These are phyloP conservation scores for Steromphala cineraria DNA, from an alignment of 2,888 invertebrate genomes.

Conservation along the genomic window DNA sequence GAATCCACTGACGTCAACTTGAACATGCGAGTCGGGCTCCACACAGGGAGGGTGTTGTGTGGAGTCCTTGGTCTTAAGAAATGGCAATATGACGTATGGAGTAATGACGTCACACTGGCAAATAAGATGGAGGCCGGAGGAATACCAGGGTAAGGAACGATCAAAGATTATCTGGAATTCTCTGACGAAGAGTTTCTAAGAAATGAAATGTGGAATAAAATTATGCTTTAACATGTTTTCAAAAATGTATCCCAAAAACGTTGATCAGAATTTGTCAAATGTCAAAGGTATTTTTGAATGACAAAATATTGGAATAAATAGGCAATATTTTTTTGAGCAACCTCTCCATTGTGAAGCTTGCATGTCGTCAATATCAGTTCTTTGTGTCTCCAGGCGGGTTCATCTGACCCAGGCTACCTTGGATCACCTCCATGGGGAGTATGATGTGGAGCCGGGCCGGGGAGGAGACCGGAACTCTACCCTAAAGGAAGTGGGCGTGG, in stretches of 20 bases:
- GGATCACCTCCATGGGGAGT: slow-evolving; percentile 89
- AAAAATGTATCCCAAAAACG: too few species aligned
- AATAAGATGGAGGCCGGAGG: slow-evolving; percentile 80
- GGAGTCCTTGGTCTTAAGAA: slow-evolving; percentile 92
- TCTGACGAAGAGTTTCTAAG: background rate
- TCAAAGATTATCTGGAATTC: too few species aligned
- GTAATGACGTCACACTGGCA: slow-evolving; percentile 88
- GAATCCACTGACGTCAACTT: slow-evolving; percentile 94
- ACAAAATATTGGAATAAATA: too few species aligned
- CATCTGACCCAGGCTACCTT: slow-evolving; percentile 90
- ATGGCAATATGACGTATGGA: slow-evolving; percentile 96
- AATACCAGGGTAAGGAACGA: slow-evolving; percentile 84
- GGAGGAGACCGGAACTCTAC: slow-evolving; percentile 89
- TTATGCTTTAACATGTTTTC: too few species aligned
- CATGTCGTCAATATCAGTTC: background rate
- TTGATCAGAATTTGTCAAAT: too few species aligned
- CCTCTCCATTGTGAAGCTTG: too few species aligned
- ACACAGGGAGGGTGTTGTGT: slow-evolving; percentile 91
- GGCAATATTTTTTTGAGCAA: too few species aligned
- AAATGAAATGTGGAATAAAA: background rate
- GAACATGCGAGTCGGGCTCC: slow-evolving; percentile 94
- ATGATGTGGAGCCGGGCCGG: slow-evolving; percentile 92
- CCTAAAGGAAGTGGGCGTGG: slow-evolving; percentile 82
- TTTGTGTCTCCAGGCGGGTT: slow-evolving; percentile 81
- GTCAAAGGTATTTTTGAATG: too few species aligned